These are phyloP conservation scores for Uria aalge DNA, from an alignment of 2,113 vertebrate species.

Conservation along the genomic window DNA sequence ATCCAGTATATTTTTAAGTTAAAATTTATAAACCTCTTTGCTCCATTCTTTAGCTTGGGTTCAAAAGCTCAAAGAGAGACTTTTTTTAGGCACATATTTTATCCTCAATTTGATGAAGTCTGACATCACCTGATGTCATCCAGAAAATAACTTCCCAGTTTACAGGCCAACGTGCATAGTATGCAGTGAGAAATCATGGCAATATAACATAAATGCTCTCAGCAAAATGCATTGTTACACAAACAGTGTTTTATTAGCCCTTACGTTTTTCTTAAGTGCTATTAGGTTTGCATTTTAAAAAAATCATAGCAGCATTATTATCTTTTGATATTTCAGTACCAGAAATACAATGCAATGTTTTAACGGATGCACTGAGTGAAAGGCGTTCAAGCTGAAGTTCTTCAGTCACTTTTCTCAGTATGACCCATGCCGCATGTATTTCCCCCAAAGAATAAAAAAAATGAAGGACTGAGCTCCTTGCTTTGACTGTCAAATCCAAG, in stretches of 20 bases:
- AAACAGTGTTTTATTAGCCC: neutral
- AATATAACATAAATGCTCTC: neutral
- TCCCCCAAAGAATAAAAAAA: neutral
- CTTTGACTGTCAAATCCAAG: neutral
- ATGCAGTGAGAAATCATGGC: neutral
- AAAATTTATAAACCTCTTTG: neutral
- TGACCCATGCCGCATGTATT: neutral
- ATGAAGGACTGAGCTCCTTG: neutral
- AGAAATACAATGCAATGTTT: neutral
- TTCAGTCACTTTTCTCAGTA: neutral
- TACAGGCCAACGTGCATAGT: neutral
- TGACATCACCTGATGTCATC: neutral
- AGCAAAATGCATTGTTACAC: neutral
- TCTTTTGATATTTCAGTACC: neutral
- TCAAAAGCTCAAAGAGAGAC: neutral
- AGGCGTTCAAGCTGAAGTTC: neutral
- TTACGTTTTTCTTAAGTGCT: neutral
- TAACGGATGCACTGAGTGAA: neutral
- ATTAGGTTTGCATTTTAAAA: neutral
- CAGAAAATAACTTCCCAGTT: neutral
- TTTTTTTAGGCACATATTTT: neutral
- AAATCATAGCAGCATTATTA: neutral
- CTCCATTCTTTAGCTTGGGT: neutral
- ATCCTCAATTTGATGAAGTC: neutral
- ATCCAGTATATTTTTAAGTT: neutral